Evolutionary conservation across 92 coral and sea anemone species (phyloP), one percentile per base, ranked within the genome.

Genomic region (Galaxea fascicularis): DNA sequence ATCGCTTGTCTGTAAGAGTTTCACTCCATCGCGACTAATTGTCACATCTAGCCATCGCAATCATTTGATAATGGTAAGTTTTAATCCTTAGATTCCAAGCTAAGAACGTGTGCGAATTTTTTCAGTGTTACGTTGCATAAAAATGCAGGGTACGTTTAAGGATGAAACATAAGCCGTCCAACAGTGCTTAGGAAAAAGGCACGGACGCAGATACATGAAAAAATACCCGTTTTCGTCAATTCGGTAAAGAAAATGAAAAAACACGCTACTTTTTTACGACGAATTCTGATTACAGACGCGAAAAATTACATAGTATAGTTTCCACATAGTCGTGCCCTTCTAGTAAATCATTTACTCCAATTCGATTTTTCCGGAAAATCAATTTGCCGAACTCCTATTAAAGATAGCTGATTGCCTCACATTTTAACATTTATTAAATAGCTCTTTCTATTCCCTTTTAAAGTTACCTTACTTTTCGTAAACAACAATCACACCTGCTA

Each of bases 401-500:
- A 22, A 14, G 39, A 21, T 62, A 12, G 41, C 18, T 30, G 29
- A 79, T 9, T 30, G 27, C 65, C 17, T 21, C 65, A 51, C 46
- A 35, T 49, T 79, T 65, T 49, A 79, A 58, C 16, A 28, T 24
- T 49, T 73, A 26, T 64, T 78, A 47, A 46, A 46, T 47, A 16
- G 26, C 30, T 71, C 52, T 24, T 51, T 65, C 15, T 65, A 20
- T 65, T 49, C 74, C 64, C 28, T 65, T 79, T 79, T 65, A 49
- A 49, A 65, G 47, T 79, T 66, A 30, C 74, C 84, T 66, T 79
- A 65, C 65, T 79, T 65, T 30, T 65, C n/a, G 62, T n/a, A 67
- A 67, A 79, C 84, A 79, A 66, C 41, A 8, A 9, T 3, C 21
- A 30, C 84, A 78, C 83, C 83, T 63, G 83, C 73, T 65, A 26